These are phyloP conservation scores for Baryphthengus martii DNA, from an alignment of 2,113 vertebrate genomes.

Conservation along the genomic window DNA sequence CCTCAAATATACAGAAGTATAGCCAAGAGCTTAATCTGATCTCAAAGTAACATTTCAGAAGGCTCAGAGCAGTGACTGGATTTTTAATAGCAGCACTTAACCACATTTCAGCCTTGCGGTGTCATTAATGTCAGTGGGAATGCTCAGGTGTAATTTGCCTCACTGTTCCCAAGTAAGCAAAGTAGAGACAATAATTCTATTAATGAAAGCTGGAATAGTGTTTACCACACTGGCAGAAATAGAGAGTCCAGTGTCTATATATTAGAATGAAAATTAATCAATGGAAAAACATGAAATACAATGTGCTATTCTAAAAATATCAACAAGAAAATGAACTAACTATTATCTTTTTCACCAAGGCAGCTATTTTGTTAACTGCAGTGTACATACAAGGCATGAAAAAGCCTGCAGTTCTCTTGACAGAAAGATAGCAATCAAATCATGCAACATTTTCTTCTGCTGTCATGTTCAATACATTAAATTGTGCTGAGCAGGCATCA, in stretches of 20 bases:
- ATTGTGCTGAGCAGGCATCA: not conserved
- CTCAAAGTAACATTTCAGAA: not conserved
- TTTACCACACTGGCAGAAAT: not conserved
- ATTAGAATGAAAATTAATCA: not conserved
- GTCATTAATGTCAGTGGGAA: not conserved
- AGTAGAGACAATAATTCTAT: not conserved
- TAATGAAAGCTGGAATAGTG: not conserved
- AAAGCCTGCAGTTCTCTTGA: slow-evolving; percentile 14
- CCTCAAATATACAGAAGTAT: not conserved
- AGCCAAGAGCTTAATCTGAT: not conserved
- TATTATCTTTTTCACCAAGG: slow-evolving; percentile 11
- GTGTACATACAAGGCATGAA: not conserved
- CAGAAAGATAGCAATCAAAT: slow-evolving; percentile 34
- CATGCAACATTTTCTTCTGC: not conserved
- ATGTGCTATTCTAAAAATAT: slow-evolving; percentile 4
- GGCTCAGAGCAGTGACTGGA: not conserved
- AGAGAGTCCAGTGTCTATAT: not conserved
- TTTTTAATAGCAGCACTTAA: not conserved
- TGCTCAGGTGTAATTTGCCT: not conserved
- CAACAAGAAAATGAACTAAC: not conserved
- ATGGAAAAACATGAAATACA: not conserved
- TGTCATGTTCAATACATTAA: slow-evolving; percentile 17
- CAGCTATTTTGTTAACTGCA: not conserved
- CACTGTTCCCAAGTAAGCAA: not conserved
- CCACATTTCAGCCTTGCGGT: not conserved